Conservation (phyloP, 2,113 vertebrate genomes). For the Proteles cristata region DNA sequence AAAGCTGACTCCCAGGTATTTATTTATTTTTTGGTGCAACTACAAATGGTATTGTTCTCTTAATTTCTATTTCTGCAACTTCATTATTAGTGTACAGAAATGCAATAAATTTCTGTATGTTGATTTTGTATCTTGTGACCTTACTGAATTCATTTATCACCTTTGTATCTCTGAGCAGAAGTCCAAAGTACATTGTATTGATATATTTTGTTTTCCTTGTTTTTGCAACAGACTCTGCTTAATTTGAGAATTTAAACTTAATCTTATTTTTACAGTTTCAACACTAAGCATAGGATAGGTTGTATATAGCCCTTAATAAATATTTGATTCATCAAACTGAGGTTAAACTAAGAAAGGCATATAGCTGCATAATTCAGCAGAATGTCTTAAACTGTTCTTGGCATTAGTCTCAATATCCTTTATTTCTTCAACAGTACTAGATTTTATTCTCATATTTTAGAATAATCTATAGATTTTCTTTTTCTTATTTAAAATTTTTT, state of each 20-base stretch:
- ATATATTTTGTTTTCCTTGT: not conserved
- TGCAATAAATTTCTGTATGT: not conserved
- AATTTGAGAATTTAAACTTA: not conserved
- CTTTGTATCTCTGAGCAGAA: not conserved
- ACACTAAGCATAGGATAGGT: not conserved
- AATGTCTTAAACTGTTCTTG: not conserved
- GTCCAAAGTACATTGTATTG: not conserved
- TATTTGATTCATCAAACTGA: not conserved
- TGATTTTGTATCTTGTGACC: not conserved
- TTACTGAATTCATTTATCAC: not conserved
- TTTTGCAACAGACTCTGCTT: not conserved
- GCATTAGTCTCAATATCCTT: not conserved
- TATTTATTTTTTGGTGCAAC: not conserved
- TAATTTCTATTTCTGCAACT: not conserved
- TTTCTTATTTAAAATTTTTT: too few species aligned
- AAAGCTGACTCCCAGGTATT: not conserved
- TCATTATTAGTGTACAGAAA: not conserved
- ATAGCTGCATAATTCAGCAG: not conserved
- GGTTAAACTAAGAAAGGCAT: not conserved
- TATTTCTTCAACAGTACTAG: not conserved
- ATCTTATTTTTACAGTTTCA: not conserved
- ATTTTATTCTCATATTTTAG: not conserved
- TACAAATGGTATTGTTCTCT: not conserved
- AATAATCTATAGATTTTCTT: not conserved
- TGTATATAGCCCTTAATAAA: not conserved